Percentiles rank a stretch among this genome's conserved stretches.
Evolutionary conservation across 2,888 invertebrate genomes (phyloP).

Genomic region (Athalia cordata): DNA sequence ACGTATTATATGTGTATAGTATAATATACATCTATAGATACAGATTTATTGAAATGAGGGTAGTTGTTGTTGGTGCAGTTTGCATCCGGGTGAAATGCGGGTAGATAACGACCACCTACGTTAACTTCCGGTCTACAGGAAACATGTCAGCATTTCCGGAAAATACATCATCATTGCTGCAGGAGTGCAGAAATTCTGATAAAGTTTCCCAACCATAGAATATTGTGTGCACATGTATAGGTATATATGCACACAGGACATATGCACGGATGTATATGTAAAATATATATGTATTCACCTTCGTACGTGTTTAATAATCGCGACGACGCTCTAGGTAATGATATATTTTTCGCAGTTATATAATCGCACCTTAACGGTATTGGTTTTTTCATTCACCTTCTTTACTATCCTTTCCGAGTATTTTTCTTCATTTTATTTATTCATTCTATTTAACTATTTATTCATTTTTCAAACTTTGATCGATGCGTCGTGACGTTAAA

Average conservation of each 20-base stretch:
- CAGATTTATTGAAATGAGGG: background rate
- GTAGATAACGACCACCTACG: slow-evolving; percentile 28
- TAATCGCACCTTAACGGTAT: no score
- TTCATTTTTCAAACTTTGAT: background rate
- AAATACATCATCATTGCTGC: slow-evolving; percentile 66
- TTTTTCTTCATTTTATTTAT: no score
- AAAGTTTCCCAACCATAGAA: slow-evolving; percentile 58
- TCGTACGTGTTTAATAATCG: no score
- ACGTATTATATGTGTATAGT: no score
- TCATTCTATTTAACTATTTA: no score
- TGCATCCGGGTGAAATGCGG: background rate
- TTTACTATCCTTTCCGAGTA: no score
- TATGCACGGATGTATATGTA: background rate
- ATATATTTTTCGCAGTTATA: no score
- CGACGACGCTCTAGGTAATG: no score
- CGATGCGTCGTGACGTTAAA: background rate
- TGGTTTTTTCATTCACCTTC: no score
- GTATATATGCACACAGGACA: background rate
- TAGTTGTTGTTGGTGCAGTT: background rate
- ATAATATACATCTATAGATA: no score
- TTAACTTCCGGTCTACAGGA: slow-evolving; percentile 59
- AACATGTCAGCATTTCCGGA: slow-evolving; percentile 62
- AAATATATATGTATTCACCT: background rate
- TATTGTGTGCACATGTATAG: background rate
- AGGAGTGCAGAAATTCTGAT: slow-evolving; percentile 54